Evolutionary conservation across 2,113 vertebrate species (phyloP), one percentile per base, ranked within the genome.

Genomic region (Megaceryle torquata): DNA sequence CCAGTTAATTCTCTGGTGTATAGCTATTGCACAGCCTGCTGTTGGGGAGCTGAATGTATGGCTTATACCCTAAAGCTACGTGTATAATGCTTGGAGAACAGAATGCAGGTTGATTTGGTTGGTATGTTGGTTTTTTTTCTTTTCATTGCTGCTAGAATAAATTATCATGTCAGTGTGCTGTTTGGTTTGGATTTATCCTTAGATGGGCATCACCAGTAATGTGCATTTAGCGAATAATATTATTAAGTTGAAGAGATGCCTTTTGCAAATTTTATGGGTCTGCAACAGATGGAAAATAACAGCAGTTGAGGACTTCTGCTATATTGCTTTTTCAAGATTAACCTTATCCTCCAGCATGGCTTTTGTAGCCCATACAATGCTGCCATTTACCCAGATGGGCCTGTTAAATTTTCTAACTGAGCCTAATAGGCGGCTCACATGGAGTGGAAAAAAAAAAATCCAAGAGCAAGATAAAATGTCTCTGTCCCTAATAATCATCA

Each of bases 31-130:
- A 51, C 53, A 77, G 3, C 17, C 59, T 94, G 26, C 82, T 95
- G 60, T 29, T 74, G 46, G 50, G 54, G 26, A 94, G 28, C 79
- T 77, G 54, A 77, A 83, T 80, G 51, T 51, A 50, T 90, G 69
- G 46, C 35, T 96, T 78, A 63, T 89, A 60, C 85, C 90, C 89
- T 93, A 83, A 83, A 93, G 95, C 94, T 71, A 88, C 88, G 57
- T 60, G 19, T 93, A 78, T 83, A 78, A 86, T 93, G 64, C 91
- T 92, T 68, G 78, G 56, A 82, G 80, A 96, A 89, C 51, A 91
- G 64, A 90, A 43, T 37, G 54, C 59, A 11, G 3, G 35, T 61
- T 44, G 77, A 50, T 68, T 69, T 74, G 33, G 4, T 59, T 72
- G 69, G 28, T 46, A 43, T 37, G 4, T 59, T 72, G 69, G 28